Base-by-base conservation (phyloP, 2,888 invertebrate genomes). In the Himalopsyche tibetana region DNA sequence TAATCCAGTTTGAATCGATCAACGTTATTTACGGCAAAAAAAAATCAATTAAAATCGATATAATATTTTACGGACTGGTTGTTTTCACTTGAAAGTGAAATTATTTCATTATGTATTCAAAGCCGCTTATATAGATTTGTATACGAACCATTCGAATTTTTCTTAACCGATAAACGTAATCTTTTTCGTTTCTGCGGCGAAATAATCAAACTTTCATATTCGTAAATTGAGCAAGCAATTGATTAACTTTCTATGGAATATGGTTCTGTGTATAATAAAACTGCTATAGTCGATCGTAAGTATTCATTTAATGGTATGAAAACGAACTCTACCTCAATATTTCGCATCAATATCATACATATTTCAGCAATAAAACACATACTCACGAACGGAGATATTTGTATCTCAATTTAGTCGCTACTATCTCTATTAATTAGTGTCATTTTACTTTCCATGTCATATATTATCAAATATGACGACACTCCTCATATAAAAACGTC, bases 121-220 rank as follows among this genome's bases (percentile, higher is more conserved):
- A 28, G 69, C 36, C 69, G 1, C 69, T 69, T 2, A 69, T 28
- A 69, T 28, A 69, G 28, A 74, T 74, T 74, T 74, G 38, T 36
- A 74, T 38, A 15, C 38, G 28, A 15, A 28, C 38, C 9, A 36
- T 36, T 36, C 15, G 38, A 38, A 36, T 74, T 74, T 36, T 15
- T 36, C 74, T 36, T 38, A 36, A 28, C 74, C 74, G 38, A 38
- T 69, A 28, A 74, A 74, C 74, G 74, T 36, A 74, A 36, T 74
- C 74, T 74, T 74, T 74, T 69, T 74, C 38, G 12, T 12, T 6
- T 74, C 36, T 74, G 74, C 74, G 74, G 74, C 74, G 74, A 38
- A 74, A 74, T 74, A 74, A 74, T 38, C 74, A 38, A 36, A 74
- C 74, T 74, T 74, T 74, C 74, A 74, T 74, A 74, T 74, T 74